Conservation (phyloP, 2,797 vertebrate genomes). For the Bovichtus variegatus region DNA sequence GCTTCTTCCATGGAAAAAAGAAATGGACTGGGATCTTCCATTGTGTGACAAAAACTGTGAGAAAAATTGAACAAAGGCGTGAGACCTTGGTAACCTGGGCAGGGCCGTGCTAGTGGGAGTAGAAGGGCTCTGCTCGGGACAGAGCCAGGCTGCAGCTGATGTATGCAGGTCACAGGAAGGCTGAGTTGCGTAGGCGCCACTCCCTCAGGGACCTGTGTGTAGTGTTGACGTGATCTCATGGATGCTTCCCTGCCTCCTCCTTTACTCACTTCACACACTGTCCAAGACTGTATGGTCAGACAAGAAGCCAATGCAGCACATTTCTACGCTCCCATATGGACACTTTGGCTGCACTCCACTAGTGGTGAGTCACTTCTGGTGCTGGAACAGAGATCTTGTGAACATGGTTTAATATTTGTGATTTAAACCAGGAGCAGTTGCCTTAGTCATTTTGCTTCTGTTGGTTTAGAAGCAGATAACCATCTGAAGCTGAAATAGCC, state of each 20-base stretch:
- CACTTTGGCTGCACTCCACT: conserved; percentile 7
- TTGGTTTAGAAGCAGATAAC: conserved; percentile 9
- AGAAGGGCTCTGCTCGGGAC: conserved; percentile 45
- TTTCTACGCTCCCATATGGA: conserved; percentile 7
- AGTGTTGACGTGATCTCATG: conserved; percentile 44
- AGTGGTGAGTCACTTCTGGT: conserved; percentile 12
- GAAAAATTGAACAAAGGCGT: conserved; percentile 53
- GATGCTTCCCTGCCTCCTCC: conserved; percentile 53
- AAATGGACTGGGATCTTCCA: conserved; percentile 29
- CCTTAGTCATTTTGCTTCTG: neutral
- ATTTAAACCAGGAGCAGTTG: conserved; percentile 6
- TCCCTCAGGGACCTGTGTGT: conserved; percentile 63
- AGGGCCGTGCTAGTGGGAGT: conserved; percentile 55
- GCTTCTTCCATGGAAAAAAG: conserved; percentile 41
- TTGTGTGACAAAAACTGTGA: conserved; percentile 43
- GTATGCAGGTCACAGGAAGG: conserved; percentile 73
- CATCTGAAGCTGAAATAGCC: conserved; percentile 26
- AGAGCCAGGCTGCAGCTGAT: conserved; percentile 53
- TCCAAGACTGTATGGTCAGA: conserved; percentile 26
- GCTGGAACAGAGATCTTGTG: neutral
- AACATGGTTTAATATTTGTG: neutral
- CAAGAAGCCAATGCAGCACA: conserved; percentile 12
- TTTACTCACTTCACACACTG: conserved; percentile 32
- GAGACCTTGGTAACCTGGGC: conserved; percentile 71
- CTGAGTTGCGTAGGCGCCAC: conserved; percentile 60